phyloP scores from a whole-genome alignment of 2,113 vertebrate species.

The Prinia subflava region DNA sequence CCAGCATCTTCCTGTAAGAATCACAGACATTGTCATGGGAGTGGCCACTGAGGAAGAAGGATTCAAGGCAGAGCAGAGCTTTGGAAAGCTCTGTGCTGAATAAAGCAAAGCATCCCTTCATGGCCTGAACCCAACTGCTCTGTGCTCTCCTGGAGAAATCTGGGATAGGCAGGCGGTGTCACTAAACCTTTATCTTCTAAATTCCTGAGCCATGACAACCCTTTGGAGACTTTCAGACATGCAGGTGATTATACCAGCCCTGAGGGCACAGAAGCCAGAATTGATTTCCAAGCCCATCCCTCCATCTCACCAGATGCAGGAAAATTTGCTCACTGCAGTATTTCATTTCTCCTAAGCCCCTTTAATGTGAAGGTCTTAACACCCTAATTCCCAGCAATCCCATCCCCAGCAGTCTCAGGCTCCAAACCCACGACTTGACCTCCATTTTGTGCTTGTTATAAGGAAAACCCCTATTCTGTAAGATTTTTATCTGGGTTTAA shows the following conservation, averaged over 20 bases:
- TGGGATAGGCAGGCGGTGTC: not conserved
- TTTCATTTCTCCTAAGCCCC: not conserved
- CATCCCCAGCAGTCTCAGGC: not conserved
- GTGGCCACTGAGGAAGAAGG: not conserved
- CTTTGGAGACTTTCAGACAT: not conserved
- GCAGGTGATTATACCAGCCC: not conserved
- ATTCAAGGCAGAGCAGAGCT: not conserved
- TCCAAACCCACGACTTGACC: not conserved
- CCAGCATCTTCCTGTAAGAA: slow-evolving; percentile 89
- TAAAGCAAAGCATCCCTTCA: not conserved
- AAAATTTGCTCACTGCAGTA: not conserved
- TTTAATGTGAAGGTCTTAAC: not conserved
- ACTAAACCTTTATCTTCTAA: not conserved
- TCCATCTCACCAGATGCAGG: not conserved
- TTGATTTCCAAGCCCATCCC: not conserved
- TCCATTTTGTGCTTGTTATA: not conserved
- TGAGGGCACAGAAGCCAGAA: not conserved
- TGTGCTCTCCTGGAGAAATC: not conserved
- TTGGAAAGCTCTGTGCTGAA: not conserved
- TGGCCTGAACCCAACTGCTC: not conserved
- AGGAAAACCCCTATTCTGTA: not conserved
- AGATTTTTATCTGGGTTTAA: not conserved
- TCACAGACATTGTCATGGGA: not conserved
- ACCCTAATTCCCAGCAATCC: not conserved
- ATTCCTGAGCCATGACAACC: not conserved